A percentile compares a stretch with the other conserved stretches of the same genome.
Evolutionary conservation across 1,140 invertebrate species (phyloP).

Genomic region (Tetraneura akinire): DNA sequence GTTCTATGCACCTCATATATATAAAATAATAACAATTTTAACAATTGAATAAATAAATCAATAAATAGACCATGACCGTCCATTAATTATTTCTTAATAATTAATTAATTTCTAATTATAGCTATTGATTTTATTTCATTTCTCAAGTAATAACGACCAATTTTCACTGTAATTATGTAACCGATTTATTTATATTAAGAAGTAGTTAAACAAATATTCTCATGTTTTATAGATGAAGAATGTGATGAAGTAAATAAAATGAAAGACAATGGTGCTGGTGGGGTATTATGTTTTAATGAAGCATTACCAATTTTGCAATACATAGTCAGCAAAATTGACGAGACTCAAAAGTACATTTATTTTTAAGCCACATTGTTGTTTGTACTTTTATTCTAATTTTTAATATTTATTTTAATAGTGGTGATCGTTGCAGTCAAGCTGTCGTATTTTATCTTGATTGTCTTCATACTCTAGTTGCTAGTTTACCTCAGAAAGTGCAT

Average conservation of each 20-base stretch:
- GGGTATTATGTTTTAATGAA: constrained; percentile 85
- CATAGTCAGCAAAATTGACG: constrained; percentile 80
- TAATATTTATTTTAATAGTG: constrained; percentile 18
- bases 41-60: too few relatives aligned
- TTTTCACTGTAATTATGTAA: too few relatives aligned
- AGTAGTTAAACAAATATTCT: background rate
- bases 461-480: constrained; percentile 79
- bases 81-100: too few relatives aligned
- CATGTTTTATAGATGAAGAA: constrained; percentile 68
- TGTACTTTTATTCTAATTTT: constrained; percentile 33
- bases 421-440: constrained; percentile 62
- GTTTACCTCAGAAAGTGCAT: constrained; percentile 77
- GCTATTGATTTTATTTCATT: too few relatives aligned
- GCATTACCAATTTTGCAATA: constrained; percentile 87
- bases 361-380: constrained; percentile 31
- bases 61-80: too few relatives aligned
- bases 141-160: too few relatives aligned
- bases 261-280: constrained; percentile 66
- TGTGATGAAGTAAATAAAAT: constrained; percentile 71
- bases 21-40: too few relatives aligned
- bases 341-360: constrained; percentile 71
- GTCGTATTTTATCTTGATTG: constrained; percentile 83
- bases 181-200: background rate
- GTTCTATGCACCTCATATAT: too few relatives aligned
- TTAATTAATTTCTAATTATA: too few relatives aligned